phyloP scores from a whole-genome alignment of 2,797 vertebrate genomes.

The Loriculus beryllinus region DNA sequence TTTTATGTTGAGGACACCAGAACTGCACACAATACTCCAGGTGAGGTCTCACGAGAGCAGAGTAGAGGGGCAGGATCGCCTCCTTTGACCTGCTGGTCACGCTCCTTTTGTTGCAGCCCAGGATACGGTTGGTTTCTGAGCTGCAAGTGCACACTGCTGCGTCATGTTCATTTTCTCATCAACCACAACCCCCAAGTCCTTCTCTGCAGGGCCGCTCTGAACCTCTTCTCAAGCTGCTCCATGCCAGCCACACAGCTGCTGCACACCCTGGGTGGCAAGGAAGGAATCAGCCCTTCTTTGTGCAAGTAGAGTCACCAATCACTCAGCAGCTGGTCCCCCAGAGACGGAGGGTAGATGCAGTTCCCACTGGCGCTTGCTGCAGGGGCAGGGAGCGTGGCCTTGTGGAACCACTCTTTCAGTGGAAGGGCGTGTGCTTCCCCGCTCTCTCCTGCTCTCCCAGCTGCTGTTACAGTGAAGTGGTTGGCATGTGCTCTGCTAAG shows the following conservation, averaged over 20 bases:
- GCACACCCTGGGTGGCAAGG: accelerated
- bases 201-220: no score
- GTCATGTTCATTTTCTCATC: no score
- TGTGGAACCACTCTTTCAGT: neutral
- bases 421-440: neutral
- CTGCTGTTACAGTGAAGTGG: neutral
- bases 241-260: accelerated
- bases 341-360: accelerated
- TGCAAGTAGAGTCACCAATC: neutral
- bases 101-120: no score
- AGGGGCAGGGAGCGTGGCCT: accelerated
- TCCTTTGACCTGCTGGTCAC: no score
- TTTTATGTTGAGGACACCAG: no score
- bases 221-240: neutral
- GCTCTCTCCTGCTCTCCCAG: neutral
- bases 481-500: neutral
- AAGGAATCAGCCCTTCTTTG: accelerated
- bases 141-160: no score
- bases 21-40: no score
- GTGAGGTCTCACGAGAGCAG: no score
- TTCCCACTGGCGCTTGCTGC: neutral
- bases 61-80: no score
- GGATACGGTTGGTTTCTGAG: no score
- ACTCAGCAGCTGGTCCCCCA: neutral
- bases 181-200: no score